Base-by-base conservation (phyloP, 1,140 invertebrate genomes). In the Drosophila nebulosa region DNA sequence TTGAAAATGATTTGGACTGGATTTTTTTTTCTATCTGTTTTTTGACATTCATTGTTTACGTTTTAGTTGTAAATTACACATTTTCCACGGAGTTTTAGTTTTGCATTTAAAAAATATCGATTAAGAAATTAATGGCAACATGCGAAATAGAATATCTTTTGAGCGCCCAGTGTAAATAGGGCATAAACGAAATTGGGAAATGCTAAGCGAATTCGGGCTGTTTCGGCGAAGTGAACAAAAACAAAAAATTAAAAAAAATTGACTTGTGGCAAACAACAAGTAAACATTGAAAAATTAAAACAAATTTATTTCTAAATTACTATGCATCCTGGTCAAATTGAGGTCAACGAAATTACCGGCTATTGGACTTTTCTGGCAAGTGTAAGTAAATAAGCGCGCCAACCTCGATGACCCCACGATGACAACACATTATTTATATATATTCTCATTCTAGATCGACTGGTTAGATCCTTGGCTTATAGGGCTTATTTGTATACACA, bases 381-480 rank as follows among this genome's bases (percentile, higher is more conserved):
- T 89, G 94, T 95, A 92, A 93, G 94, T 94, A n/a, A n/a, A n/a
- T n/a, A n/a, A n/a, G n/a, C n/a, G n/a, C n/a, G n/a, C 39, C 4
- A 4, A 14, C 4, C 16, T 18, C 9, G 4, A 32, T 0, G 2
- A 32, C 0, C 18, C 6, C 14, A 16, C 18, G 36, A 3, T 26
- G 22, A 21, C 6, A 24, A 32, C 30, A 3, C n/a, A 6, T 6
- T 30, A 9, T 16, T 2, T 7, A 3, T 18, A 10, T 14, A 50
- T 35, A 5, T n/a, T 22, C 27, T 67, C 85, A 30, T 94, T 94
- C 55, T 92, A 97, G 97, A 96, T 97, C 90, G 96, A 97, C 89
- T 97, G 96, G 96, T 93, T 93, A 72, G 97, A 97, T 92, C 96
- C 96, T 46, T 97, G 96, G 96, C 92, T 97, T 9, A 95, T 96